phyloP scores from a whole-genome alignment of 92 coral and sea anemone species.

The Porites cylindrica region DNA sequence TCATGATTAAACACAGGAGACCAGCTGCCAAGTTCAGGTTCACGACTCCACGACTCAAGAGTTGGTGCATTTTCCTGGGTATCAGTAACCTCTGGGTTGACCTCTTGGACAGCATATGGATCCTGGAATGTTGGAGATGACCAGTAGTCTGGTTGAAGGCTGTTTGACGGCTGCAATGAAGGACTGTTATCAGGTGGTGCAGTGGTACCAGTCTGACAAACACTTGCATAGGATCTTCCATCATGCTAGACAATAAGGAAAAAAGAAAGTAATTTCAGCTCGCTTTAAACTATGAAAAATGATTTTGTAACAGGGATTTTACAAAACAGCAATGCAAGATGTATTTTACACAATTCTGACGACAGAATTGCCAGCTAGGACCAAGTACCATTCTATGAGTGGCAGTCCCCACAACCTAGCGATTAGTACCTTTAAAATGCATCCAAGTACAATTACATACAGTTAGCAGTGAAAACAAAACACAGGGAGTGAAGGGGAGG shows the following conservation, averaged over 20 bases:
- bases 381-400: too few species aligned
- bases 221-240: slow-evolving; percentile 14
- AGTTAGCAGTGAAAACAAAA: too few species aligned
- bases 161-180: neutral
- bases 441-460: too few species aligned
- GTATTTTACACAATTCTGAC: too few species aligned
- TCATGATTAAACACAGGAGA: slow-evolving; percentile 31
- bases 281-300: neutral
- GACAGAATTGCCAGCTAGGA: too few species aligned
- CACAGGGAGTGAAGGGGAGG: too few species aligned
- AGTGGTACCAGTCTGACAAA: slow-evolving; percentile 14
- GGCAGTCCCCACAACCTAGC: too few species aligned
- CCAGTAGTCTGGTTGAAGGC: neutral
- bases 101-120: neutral
- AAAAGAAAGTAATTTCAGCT: neutral
- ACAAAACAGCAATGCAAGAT: neutral
- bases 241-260: neutral
- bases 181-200: neutral
- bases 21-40: slow-evolving; percentile 31
- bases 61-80: neutral
- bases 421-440: too few species aligned
- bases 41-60: slow-evolving; percentile 20
- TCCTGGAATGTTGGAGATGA: neutral
- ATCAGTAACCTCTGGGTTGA: neutral
- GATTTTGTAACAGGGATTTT: neutral